phyloP scores from a whole-genome alignment of 1,140 invertebrate genomes.

The Sarcophaga peregrina region DNA sequence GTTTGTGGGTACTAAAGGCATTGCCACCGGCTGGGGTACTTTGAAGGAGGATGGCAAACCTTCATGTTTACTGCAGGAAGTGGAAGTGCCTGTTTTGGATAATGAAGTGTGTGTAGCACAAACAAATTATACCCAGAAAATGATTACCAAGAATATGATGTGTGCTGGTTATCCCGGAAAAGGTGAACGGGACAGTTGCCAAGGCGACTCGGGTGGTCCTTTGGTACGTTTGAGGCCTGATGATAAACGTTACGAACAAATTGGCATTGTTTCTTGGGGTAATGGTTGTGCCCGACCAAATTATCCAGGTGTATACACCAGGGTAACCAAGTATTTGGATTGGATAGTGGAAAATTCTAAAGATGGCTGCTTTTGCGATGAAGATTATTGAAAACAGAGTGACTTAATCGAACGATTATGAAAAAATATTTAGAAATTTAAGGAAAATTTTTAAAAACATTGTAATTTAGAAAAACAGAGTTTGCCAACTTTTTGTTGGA shows the following conservation, averaged over 20 bases:
- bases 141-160: constrained; percentile 88
- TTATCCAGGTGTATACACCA: constrained; percentile 84
- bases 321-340: constrained; percentile 78
- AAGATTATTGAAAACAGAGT: constrained; percentile 61
- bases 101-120: constrained; percentile 79
- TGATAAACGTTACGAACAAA: constrained; percentile 81
- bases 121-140: constrained; percentile 80
- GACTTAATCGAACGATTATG: no score
- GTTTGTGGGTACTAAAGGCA: constrained; percentile 75
- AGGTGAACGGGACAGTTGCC: constrained; percentile 85
- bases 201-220: constrained; percentile 94
- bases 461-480: neutral
- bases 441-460: neutral
- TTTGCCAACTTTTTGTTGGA: neutral
- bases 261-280: constrained; percentile 77
- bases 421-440: neutral
- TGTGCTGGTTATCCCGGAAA: constrained; percentile 82
- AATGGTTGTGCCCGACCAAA: constrained; percentile 78
- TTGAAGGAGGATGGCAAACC: constrained; percentile 83
- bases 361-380: constrained; percentile 78
- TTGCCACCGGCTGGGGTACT: constrained; percentile 87
- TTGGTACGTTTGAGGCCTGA: constrained; percentile 77
- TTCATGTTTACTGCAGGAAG: constrained; percentile 82
- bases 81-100: constrained; percentile 84
- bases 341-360: constrained; percentile 82